A percentile compares a stretch with the other conserved stretches of the same genome.
Evolutionary conservation across 2,888 invertebrate genomes (phyloP).

Genomic region (Tetragnatha montana): DNA sequence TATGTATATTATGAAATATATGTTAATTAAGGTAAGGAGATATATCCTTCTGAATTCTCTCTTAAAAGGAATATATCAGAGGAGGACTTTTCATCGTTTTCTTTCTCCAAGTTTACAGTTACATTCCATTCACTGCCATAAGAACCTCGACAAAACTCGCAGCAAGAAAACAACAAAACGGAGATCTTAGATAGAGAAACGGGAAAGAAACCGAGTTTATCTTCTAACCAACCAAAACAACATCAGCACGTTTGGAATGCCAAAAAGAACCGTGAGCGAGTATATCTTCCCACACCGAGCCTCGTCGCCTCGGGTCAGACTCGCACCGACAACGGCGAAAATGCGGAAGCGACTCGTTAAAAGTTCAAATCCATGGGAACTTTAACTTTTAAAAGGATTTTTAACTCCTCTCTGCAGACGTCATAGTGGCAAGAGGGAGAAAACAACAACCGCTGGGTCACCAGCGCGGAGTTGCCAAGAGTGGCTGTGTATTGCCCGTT

Average conservation of each 20-base stretch:
- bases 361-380: conserved; percentile 31
- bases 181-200: too few relatives aligned
- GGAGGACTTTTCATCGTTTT: too few relatives aligned
- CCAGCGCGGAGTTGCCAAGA: conserved; percentile 9
- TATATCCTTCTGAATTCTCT: too few relatives aligned
- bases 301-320: conserved; percentile 13
- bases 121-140: too few relatives aligned
- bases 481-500: conserved; percentile 18
- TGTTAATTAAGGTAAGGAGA: too few relatives aligned
- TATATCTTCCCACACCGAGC: conserved; percentile 4
- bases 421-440: conserved; percentile 10
- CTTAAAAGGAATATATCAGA: too few relatives aligned
- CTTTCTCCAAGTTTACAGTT: too few relatives aligned
- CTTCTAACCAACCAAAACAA: neutral
- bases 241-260: neutral
- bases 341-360: conserved; percentile 47
- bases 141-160: too few relatives aligned
- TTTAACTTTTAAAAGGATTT: conserved; percentile 47
- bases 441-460: neutral
- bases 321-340: conserved; percentile 9
- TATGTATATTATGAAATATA: too few relatives aligned
- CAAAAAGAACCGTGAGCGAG: neutral
- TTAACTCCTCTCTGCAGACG: conserved; percentile 40
- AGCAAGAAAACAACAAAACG: too few relatives aligned
- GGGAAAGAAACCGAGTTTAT: neutral